Conservation (phyloP, 2,113 vertebrate genomes). For the Coptodon bakossiorum region DNA sequence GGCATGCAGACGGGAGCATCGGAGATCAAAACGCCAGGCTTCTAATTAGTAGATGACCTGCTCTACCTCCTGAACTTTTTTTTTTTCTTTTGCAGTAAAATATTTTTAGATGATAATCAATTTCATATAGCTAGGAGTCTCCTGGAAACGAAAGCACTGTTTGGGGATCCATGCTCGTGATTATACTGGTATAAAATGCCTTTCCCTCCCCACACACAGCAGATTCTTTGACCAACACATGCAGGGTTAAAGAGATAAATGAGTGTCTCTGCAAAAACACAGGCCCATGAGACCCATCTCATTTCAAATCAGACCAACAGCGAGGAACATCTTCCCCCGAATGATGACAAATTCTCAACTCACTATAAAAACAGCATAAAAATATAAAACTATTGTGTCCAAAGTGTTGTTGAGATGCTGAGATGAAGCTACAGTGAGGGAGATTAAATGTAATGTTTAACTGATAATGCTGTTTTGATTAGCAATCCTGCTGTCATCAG, state of each 20-base stretch:
- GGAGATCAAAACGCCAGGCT: neutral
- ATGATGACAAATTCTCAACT: neutral
- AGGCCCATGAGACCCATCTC: neutral
- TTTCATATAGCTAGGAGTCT: neutral
- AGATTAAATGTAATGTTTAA: neutral
- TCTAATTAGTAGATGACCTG: neutral
- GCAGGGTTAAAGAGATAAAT: neutral
- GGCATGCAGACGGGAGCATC: neutral
- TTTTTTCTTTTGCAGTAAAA: neutral
- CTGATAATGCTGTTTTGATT: neutral
- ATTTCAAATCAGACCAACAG: neutral
- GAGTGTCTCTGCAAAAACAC: neutral
- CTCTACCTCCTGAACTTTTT: neutral
- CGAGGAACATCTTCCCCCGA: fast-evolving
- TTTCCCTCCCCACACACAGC: neutral
- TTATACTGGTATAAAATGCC: neutral
- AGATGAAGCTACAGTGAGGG: neutral
- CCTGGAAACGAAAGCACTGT: neutral
- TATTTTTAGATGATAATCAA: fast-evolving
- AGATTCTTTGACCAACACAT: neutral
- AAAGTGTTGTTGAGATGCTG: neutral
- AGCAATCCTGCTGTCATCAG: neutral
- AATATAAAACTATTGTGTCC: neutral
- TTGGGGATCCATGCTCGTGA: neutral
- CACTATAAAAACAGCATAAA: neutral